A percentile compares a stretch with the other conserved stretches of the same genome.
Evolutionary conservation across 2,797 vertebrate genomes (phyloP).

Genomic region (Dromococcyx pavoninus): DNA sequence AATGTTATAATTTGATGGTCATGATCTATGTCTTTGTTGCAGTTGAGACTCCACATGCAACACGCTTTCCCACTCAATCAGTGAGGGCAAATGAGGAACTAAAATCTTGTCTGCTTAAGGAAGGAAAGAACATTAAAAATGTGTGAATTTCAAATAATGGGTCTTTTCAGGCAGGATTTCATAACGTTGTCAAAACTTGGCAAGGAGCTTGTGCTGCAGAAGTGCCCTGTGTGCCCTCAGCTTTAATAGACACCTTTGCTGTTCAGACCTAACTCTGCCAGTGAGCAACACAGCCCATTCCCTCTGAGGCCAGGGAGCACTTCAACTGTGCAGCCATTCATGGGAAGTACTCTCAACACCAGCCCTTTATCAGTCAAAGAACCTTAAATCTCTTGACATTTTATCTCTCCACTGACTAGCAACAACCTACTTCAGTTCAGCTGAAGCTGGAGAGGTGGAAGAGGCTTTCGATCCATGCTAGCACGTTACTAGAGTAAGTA

Average conservation of each 20-base stretch:
- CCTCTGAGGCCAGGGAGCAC: not conserved
- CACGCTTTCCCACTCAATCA: not conserved
- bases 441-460: not conserved
- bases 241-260: not conserved
- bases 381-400: not conserved
- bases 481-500: not conserved
- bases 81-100: not conserved
- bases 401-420: not conserved
- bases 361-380: not conserved
- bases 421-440: not conserved
- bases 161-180: not conserved
- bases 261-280: not conserved
- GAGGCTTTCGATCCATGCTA: not conserved
- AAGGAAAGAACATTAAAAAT: not conserved
- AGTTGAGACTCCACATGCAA: rapidly evolving
- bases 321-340: not conserved
- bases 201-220: not conserved
- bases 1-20: not conserved
- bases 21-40: not conserved
- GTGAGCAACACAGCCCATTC: not conserved
- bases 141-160: not conserved
- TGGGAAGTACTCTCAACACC: not conserved
- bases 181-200: not conserved
- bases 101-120: not conserved
- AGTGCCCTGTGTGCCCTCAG: not conserved